A percentile compares a stretch with the other conserved stretches of the same genome.
phyloP scores from a whole-genome alignment of 2,113 vertebrate species.

The Rallus limicola region DNA sequence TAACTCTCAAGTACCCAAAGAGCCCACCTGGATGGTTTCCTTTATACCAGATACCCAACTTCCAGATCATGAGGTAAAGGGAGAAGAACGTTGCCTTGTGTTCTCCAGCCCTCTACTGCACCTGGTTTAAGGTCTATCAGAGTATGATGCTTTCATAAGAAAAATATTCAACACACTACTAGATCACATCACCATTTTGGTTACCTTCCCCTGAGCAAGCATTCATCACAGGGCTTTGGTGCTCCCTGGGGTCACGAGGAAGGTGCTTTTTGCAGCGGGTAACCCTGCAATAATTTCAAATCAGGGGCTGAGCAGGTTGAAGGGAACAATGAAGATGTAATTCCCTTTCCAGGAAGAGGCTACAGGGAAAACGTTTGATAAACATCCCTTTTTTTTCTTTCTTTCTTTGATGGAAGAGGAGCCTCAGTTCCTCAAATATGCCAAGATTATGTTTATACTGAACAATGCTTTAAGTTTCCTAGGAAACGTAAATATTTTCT shows the following conservation, averaged over 20 bases:
- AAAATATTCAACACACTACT: not conserved
- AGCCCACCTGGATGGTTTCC: not conserved
- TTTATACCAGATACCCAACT: not conserved
- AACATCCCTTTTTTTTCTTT: not conserved
- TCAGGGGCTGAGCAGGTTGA: not conserved
- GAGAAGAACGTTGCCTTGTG: fast-evolving
- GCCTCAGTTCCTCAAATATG: not conserved
- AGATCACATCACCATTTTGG: not conserved
- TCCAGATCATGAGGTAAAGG: not conserved
- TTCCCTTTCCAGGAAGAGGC: not conserved
- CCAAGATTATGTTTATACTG: not conserved
- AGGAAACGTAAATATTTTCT: conserved; percentile 6
- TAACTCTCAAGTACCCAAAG: not conserved
- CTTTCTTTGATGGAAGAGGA: not conserved
- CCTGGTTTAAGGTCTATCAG: not conserved
- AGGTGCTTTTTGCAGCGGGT: not conserved
- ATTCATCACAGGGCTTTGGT: not conserved
- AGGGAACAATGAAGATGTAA: not conserved
- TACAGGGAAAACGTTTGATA: not conserved
- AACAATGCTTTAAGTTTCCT: not conserved
- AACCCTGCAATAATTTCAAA: not conserved
- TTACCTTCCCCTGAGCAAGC: not conserved
- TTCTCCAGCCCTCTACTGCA: not conserved
- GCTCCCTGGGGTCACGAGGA: not conserved
- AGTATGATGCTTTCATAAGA: not conserved